Conservation (phyloP, 2,888 invertebrate species). For the Lathronympha strigana region DNA sequence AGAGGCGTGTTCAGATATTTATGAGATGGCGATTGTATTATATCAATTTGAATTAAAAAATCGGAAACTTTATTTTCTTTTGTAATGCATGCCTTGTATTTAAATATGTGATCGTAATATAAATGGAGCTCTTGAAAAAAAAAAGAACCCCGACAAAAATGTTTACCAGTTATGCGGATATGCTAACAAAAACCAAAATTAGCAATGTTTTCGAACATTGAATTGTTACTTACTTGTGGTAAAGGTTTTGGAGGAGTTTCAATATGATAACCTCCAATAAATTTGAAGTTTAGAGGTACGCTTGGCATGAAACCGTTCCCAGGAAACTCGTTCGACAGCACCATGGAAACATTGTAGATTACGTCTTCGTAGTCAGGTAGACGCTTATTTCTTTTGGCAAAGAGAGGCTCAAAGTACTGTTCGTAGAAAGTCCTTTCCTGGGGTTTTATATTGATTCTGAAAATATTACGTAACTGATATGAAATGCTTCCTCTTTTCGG, state of each 20-base stretch:
- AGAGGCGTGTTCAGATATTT: too few relatives aligned
- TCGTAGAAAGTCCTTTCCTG: slow-evolving; percentile 48
- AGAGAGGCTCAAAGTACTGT: slow-evolving; percentile 50
- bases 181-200: neutral
- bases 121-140: too few relatives aligned
- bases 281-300: slow-evolving; percentile 60
- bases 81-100: too few relatives aligned
- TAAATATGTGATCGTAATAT: too few relatives aligned
- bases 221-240: slow-evolving; percentile 55
- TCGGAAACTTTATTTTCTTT: too few relatives aligned
- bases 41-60: too few relatives aligned
- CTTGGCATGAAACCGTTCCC: slow-evolving; percentile 53
- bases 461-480: slow-evolving; percentile 41
- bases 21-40: too few relatives aligned
- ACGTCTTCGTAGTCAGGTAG: slow-evolving; percentile 53
- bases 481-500: too few relatives aligned
- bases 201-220: neutral
- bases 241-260: slow-evolving; percentile 56
- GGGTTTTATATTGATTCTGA: slow-evolving; percentile 38
- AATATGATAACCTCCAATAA: slow-evolving; percentile 65
- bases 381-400: slow-evolving; percentile 50
- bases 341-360: slow-evolving; percentile 59
- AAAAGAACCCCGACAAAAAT: too few relatives aligned
- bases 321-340: slow-evolving; percentile 63
- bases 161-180: too few relatives aligned